Conservation (phyloP, 2,797 vertebrate species). For the Pipistrellus pipistrellus region DNA sequence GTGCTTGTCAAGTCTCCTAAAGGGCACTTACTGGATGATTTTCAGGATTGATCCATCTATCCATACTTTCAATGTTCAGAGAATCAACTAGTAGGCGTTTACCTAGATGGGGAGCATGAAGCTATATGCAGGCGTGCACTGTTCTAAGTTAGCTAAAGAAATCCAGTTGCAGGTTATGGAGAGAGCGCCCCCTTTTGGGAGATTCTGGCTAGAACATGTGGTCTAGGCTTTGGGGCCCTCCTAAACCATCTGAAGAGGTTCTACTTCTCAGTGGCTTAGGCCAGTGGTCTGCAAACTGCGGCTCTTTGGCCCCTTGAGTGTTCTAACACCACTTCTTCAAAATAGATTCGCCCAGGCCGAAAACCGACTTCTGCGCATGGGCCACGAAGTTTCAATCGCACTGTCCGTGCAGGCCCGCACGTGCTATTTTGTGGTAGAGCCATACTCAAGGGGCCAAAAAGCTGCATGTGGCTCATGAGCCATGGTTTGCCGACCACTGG, state of each 20-base stretch:
- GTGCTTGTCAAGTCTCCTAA: constrained; percentile 63
- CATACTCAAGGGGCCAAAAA: no score
- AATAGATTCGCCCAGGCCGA: no score
- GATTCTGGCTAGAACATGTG: background rate
- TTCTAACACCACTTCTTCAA: no score
- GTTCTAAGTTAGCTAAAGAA: constrained; percentile 38
- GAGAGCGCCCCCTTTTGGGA: background rate
- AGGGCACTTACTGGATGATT: constrained; percentile 31
- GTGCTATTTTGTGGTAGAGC: no score
- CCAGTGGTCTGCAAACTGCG: no score
- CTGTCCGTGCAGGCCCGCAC: no score
- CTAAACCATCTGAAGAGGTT: constrained; percentile 22
- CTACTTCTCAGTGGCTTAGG: background rate
- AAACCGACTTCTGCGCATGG: no score
- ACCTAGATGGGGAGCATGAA: background rate
- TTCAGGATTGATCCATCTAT: constrained; percentile 44
- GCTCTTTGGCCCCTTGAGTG: no score
- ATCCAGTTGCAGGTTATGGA: background rate
- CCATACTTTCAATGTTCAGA: constrained; percentile 34
- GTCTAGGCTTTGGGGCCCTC: background rate
- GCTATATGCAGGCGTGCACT: background rate
- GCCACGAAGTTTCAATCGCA: no score
- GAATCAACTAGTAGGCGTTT: background rate
- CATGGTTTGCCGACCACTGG: no score
- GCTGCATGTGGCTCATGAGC: no score